Conservation (phyloP, 1,140 invertebrate genomes). For the Belonocnema kinseyi region DNA sequence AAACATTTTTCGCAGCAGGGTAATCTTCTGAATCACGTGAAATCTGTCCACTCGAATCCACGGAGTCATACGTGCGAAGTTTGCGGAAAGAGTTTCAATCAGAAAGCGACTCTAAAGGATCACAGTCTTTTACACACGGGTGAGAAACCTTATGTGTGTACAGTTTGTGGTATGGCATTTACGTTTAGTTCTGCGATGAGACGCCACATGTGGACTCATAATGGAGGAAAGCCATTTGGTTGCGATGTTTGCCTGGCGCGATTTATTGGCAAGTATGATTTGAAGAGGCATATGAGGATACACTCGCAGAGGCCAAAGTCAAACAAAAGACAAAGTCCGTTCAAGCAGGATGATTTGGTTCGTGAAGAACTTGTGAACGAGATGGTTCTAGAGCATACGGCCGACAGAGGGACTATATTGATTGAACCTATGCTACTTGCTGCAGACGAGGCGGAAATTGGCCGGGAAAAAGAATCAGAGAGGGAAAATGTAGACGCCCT, state of each 20-base stretch:
- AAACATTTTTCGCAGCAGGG: constrained; percentile 77
- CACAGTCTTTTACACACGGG: constrained; percentile 75
- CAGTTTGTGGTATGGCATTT: constrained; percentile 71
- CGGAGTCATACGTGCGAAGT: constrained; percentile 74
- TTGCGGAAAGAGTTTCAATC: constrained; percentile 75
- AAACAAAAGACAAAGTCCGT: constrained; percentile 44
- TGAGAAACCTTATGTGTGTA: constrained; percentile 76
- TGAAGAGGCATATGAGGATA: constrained; percentile 69
- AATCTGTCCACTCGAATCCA: constrained; percentile 76
- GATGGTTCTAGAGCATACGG: constrained; percentile 41
- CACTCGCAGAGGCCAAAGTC: constrained; percentile 59
- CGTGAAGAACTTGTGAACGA: constrained; percentile 39
- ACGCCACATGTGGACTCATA: constrained; percentile 71
- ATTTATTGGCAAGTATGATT: constrained; percentile 71
- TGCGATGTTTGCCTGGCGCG: constrained; percentile 71
- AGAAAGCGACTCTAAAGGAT: constrained; percentile 68
- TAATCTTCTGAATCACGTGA: constrained; percentile 77
- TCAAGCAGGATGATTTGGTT: constrained; percentile 37
- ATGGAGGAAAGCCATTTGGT: constrained; percentile 72
- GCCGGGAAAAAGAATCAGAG: constrained; percentile 64
- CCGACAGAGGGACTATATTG: constrained; percentile 57
- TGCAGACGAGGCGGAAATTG: constrained; percentile 61
- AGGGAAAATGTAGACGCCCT: constrained; percentile 70
- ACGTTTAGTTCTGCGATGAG: constrained; percentile 70
- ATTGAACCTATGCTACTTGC: constrained; percentile 64